These are phyloP conservation scores for Alcedo atthis DNA, from an alignment of 2,797 vertebrate genomes.

Conservation along the genomic window DNA sequence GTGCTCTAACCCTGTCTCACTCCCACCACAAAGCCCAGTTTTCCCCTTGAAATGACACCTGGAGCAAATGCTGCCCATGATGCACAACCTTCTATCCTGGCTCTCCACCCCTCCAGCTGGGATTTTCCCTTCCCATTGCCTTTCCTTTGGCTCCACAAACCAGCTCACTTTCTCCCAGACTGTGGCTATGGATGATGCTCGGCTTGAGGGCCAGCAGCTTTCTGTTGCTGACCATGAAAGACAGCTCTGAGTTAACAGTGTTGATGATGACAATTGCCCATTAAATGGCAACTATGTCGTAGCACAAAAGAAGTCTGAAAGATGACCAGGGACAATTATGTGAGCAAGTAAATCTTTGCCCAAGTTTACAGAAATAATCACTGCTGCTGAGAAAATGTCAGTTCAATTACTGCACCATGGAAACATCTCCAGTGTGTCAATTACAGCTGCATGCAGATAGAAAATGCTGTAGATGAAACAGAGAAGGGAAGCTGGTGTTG, in stretches of 20 bases:
- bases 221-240: neutral
- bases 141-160: neutral
- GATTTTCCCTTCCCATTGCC: neutral
- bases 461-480: neutral
- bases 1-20: neutral
- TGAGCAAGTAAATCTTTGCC: neutral
- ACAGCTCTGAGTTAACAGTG: neutral
- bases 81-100: neutral
- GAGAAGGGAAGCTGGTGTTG: neutral
- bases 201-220: neutral
- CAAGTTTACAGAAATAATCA: neutral
- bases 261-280: neutral
- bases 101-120: neutral
- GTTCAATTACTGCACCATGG: neutral
- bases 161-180: neutral
- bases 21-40: neutral
- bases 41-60: neutral
- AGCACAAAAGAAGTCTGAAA: neutral
- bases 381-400: neutral
- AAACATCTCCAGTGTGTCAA: neutral
- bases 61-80: neutral
- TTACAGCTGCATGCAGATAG: neutral
- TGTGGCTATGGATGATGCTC: neutral
- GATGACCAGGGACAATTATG: neutral
- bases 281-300: neutral